Percentiles rank a stretch among this genome's conserved stretches.
Conservation (phyloP, 2,113 vertebrate genomes). For the Ciconia boyciana region DNA sequence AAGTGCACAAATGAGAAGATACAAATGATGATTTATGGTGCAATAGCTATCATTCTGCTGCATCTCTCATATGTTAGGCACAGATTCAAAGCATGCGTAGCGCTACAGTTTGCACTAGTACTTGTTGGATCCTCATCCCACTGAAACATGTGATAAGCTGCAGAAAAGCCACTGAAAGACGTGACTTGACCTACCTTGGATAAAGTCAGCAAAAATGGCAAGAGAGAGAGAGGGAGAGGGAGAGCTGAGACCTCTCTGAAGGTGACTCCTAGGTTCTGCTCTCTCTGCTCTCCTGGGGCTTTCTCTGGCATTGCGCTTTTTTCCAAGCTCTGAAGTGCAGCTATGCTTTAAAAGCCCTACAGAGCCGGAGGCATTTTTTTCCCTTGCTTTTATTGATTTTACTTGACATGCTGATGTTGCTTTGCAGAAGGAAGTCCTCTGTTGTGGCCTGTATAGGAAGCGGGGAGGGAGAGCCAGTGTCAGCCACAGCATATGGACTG, state of each 20-base stretch:
- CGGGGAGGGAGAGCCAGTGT: neutral
- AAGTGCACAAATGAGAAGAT: neutral
- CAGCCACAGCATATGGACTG: neutral
- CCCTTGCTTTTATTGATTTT: conserved; percentile 8
- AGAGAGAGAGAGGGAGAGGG: neutral
- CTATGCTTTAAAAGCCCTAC: neutral
- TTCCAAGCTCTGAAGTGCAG: neutral
- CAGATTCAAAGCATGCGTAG: neutral
- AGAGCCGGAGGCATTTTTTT: neutral
- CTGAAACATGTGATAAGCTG: neutral
- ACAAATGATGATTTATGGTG: neutral
- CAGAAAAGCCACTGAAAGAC: neutral
- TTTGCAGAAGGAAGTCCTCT: neutral
- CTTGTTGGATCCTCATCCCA: neutral
- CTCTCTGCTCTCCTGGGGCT: neutral
- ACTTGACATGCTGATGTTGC: neutral
- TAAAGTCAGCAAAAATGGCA: neutral
- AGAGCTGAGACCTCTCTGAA: neutral
- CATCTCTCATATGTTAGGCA: neutral
- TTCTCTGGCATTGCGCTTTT: neutral
- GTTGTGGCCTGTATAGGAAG: neutral
- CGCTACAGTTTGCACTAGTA: neutral
- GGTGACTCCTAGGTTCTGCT: neutral
- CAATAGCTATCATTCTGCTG: neutral
- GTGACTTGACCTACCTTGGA: neutral